Conservation (phyloP, 2,113 vertebrate genomes). For the Marmota flaviventris region DNA sequence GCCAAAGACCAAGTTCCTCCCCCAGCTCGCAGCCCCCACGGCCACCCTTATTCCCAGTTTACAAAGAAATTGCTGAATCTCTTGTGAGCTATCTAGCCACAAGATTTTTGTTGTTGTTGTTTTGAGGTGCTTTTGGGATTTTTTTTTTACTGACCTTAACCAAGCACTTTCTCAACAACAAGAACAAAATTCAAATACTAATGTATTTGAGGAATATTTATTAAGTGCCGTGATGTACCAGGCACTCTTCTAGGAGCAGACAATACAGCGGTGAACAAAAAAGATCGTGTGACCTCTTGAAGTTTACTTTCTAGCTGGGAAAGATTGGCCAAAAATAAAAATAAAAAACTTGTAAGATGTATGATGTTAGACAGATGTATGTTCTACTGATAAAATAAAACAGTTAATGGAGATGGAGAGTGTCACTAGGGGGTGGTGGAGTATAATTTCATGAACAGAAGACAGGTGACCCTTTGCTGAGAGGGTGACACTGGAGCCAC, state of each 20-base stretch:
- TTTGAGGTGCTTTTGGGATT: no score
- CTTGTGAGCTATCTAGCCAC: neutral
- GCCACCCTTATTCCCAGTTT: neutral
- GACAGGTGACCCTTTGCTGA: neutral
- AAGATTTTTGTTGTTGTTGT: neutral
- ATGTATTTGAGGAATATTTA: neutral
- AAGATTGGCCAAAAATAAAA: neutral
- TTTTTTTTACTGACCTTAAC: neutral
- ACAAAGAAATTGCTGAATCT: neutral
- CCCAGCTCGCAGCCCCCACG: no score
- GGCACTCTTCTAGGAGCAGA: neutral
- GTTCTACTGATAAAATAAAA: neutral
- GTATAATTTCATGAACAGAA: neutral
- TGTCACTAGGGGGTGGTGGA: neutral
- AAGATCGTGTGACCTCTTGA: neutral
- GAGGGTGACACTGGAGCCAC: neutral
- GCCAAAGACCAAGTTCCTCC: no score
- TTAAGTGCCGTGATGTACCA: neutral
- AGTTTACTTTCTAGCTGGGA: neutral
- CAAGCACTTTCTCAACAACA: neutral
- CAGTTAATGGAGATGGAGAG: neutral
- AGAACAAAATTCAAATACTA: neutral
- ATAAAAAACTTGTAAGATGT: no score
- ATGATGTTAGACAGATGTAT: neutral
- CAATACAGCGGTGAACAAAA: neutral